These are phyloP conservation scores for Centropristis striata DNA, from an alignment of 2,113 vertebrate species.

Conservation along the genomic window DNA sequence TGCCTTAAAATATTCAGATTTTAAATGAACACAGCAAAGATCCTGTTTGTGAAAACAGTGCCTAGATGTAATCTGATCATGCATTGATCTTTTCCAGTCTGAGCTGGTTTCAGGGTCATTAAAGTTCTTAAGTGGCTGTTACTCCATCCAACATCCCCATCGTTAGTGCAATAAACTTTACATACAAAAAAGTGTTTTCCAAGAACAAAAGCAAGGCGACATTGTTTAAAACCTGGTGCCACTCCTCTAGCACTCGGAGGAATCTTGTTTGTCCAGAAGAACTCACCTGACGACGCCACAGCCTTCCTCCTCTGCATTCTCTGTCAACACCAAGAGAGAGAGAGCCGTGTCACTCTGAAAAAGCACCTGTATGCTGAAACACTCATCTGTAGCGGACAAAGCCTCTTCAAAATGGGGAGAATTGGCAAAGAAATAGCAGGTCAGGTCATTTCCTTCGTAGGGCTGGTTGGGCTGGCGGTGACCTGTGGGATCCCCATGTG, in stretches of 20 bases:
- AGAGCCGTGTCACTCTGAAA: constrained; percentile 14
- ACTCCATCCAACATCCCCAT: not conserved
- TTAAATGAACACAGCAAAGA: constrained; percentile 2
- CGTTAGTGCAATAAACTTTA: not conserved
- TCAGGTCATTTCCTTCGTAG: constrained; percentile 89
- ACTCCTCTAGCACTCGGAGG: constrained; percentile 57
- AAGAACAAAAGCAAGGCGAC: not conserved
- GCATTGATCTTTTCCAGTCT: not conserved
- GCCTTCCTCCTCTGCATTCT: constrained; percentile 60
- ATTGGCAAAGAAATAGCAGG: constrained; percentile 87
- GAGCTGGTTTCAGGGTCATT: constrained; percentile 3
- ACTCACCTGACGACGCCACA: constrained; percentile 33
- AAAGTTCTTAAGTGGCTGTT: not conserved
- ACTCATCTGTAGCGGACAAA: not conserved
- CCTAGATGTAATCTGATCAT: not conserved
- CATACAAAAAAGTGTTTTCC: constrained; percentile 27
- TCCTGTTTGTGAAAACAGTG: not conserved
- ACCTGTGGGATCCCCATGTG: constrained; percentile 92
- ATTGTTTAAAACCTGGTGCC: constrained; percentile 36
- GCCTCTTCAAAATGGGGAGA: constrained; percentile 78
- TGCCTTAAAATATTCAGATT: not conserved
- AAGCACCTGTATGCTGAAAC: constrained; percentile 9
- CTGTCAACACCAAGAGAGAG: constrained; percentile 27
- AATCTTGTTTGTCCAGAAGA: constrained; percentile 80
- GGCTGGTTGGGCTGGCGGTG: constrained; percentile 88